These are phyloP conservation scores for Gymnorhina tibicen DNA, from an alignment of 2,113 vertebrate genomes.

Conservation along the genomic window DNA sequence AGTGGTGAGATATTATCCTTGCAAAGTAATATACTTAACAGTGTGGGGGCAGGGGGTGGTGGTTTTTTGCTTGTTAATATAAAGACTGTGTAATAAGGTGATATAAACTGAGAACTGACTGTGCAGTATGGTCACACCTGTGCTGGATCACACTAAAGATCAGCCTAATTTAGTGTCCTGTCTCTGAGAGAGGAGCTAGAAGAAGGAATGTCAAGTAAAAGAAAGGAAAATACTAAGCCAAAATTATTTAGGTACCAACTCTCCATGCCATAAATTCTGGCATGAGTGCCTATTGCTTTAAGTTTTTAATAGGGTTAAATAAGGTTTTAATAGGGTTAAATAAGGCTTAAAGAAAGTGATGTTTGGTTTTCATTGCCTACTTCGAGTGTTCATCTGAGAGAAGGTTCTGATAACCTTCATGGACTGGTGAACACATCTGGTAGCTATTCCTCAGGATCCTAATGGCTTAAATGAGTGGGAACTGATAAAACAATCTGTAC, in stretches of 20 bases:
- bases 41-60: accelerated
- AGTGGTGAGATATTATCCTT: not conserved
- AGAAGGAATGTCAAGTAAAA: not conserved
- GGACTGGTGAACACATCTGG: not conserved
- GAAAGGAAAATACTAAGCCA: not conserved
- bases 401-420: not conserved
- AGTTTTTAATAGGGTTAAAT: too few relatives aligned
- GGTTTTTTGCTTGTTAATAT: not conserved
- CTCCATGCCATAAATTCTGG: not conserved
- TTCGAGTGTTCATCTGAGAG: not conserved
- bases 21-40: not conserved
- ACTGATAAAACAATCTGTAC: not conserved
- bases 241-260: not conserved
- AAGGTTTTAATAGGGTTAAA: too few relatives aligned
- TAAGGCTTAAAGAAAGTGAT: not conserved
- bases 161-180: not conserved
- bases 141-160: not conserved
- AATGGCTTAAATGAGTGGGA: not conserved
- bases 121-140: not conserved
- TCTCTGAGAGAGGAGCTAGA: not conserved
- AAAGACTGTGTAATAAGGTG: not conserved
- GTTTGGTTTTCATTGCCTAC: not conserved
- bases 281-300: not conserved
- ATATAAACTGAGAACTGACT: not conserved
- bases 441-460: not conserved